Conservation (phyloP, 2,888 invertebrate genomes). For the Drosophila kanekoi region DNA sequence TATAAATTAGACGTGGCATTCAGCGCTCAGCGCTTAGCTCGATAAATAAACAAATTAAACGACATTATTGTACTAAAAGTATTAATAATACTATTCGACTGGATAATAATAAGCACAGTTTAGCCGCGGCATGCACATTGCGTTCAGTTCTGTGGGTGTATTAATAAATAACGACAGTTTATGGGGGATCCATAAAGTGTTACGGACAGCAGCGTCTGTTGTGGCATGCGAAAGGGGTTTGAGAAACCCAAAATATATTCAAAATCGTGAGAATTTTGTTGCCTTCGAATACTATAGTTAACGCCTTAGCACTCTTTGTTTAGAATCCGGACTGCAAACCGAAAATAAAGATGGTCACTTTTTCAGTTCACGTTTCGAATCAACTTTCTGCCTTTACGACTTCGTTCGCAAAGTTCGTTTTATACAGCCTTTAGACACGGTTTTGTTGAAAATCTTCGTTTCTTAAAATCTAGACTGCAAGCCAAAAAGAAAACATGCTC, state of each 20-base stretch:
- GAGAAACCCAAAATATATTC: background rate
- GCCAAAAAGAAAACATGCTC: too few relatives aligned
- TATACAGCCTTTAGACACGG: too few relatives aligned
- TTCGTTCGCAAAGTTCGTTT: too few relatives aligned
- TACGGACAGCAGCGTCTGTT: conserved; percentile 7
- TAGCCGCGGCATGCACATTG: background rate
- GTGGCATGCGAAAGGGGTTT: conserved; percentile 3
- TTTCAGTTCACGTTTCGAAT: too few relatives aligned
- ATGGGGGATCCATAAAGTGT: conserved; percentile 24
- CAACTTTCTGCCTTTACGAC: too few relatives aligned
- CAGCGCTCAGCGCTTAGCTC: conserved; percentile 43
- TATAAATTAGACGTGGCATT: conserved; percentile 39
- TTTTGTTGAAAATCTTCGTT: too few relatives aligned
- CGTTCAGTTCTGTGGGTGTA: conserved; percentile 5
- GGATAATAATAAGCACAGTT: conserved; percentile 40
- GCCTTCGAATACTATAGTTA: too few relatives aligned
- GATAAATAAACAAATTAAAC: conserved; percentile 78
- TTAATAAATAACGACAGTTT: conserved; percentile 45
- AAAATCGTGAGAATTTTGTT: background rate
- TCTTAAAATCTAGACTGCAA: too few relatives aligned
- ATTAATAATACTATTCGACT: conserved; percentile 62
- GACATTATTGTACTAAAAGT: conserved; percentile 73
- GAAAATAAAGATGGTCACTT: too few relatives aligned
- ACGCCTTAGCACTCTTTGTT: too few relatives aligned
- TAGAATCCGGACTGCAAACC: too few relatives aligned